Base-by-base conservation (phyloP, 2,113 vertebrate species). In the Suricata suricatta region DNA sequence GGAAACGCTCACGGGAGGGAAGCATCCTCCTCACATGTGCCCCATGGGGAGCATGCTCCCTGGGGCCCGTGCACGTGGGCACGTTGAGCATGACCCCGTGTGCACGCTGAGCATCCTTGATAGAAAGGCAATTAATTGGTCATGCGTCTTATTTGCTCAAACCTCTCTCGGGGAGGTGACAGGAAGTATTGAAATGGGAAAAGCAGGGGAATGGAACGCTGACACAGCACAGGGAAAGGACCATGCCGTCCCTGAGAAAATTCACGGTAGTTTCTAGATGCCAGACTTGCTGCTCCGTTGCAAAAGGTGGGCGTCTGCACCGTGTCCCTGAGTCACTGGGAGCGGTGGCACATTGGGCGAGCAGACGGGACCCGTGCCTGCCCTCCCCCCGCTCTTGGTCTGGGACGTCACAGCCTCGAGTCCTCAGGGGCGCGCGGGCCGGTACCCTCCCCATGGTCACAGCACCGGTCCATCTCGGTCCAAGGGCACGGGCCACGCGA, bases 201-300 rank as follows among this genome's bases (percentile, higher is more conserved):
- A 93, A 71, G 23, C 33, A 38, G 41, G 68, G 79, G 25, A 84
- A 19, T 11, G 57, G 76, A 86, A 94, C 94, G 35, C 6, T 44
- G 16, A 84, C 38, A 72, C 8, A 93, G 25, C 52, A 1, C 95
- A 11, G 52, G 17, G 77, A 80, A 84, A 0, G 16, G 69, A 71
- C 25, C 50, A 14, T n/a, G 80, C 47, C 44, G 1, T 93, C 88
- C 23, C 77, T 50, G 88, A 71, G 93, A 96, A 87, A n/a, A 89
- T n/a, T 38, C 27, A 15, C 17, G 81, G 11, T 52, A 52, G 41
- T 27, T 50, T 91, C 29, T 85, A 90, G 87, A 64, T 77, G n/a
- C 71, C 87, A 90, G 33, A 81, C 88, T 76, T 97, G 97, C 79
- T 54, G 4, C 90, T 96, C 41, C 54, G 81, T 38, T 3, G 9